These are phyloP conservation scores for Xiphophorus birchmanni DNA, from an alignment of 2,797 vertebrate species.

Conservation along the genomic window DNA sequence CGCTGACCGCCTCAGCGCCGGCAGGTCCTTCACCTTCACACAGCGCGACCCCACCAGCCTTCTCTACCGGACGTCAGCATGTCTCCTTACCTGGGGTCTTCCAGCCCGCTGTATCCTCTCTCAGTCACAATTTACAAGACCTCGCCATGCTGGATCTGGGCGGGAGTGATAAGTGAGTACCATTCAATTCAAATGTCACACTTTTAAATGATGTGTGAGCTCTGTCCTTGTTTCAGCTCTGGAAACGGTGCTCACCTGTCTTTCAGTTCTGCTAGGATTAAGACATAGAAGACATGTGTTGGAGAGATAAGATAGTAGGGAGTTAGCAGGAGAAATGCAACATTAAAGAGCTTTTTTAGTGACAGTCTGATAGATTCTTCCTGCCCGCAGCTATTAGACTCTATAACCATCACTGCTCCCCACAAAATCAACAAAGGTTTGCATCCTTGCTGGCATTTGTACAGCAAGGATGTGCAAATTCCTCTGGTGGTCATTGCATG, in stretches of 20 bases:
- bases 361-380: no score
- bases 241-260: conserved; percentile 1
- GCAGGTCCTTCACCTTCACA: conserved; percentile 30
- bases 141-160: conserved; percentile 84
- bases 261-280: neutral
- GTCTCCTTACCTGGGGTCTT: conserved; percentile 18
- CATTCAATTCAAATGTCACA: neutral
- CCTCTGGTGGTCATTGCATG: no score
- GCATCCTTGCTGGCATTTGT: no score
- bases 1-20: neutral
- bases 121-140: conserved; percentile 74
- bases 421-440: no score
- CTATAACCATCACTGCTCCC: no score
- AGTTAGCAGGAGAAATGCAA: neutral
- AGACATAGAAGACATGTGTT: neutral
- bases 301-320: neutral
- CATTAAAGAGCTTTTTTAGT: neutral
- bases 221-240: conserved; percentile 1
- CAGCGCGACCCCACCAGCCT: conserved; percentile 1
- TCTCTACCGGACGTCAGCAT: conserved; percentile 2
- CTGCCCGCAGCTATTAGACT: no score
- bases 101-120: conserved; percentile 28
- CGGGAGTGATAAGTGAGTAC: conserved; percentile 83
- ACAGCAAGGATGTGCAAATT: no score
- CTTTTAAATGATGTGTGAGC: neutral